Percentiles rank a stretch among this genome's conserved stretches.
Evolutionary conservation across 2,797 vertebrate genomes (phyloP).

Genomic region (Leuciscus waleckii): DNA sequence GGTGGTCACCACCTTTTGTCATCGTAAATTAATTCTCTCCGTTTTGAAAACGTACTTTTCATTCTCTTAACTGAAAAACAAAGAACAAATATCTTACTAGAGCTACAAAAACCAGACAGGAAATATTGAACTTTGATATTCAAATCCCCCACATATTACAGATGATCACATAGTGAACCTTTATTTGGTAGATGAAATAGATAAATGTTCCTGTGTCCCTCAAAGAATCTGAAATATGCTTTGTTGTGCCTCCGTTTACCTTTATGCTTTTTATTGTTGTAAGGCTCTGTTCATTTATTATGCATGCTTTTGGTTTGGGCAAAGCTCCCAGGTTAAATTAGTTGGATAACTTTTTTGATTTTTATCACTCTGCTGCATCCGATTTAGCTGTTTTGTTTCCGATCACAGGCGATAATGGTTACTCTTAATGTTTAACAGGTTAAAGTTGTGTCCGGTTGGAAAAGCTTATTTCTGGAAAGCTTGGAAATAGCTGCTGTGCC

Average conservation of each 20-base stretch:
- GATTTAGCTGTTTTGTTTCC: constrained; percentile 16
- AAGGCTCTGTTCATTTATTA: not conserved
- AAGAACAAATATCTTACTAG: not conserved
- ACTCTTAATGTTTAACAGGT: constrained; percentile 44
- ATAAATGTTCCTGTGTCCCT: not conserved
- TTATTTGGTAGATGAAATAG: not conserved
- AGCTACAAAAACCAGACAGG: not conserved
- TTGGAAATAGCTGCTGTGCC: constrained; percentile 35
- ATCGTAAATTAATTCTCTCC: not conserved
- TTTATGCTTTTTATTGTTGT: not conserved
- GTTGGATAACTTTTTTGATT: constrained; percentile 17
- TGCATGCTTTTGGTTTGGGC: constrained; percentile 19
- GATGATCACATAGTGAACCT: not conserved
- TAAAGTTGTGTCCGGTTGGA: constrained; percentile 39
- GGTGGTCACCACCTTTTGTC: not conserved
- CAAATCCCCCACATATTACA: not conserved
- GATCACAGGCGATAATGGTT: constrained; percentile 30
- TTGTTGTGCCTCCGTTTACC: not conserved
- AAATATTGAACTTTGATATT: not conserved
- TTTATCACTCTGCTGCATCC: constrained; percentile 33
- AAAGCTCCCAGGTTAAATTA: constrained; percentile 12
- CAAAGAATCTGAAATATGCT: not conserved
- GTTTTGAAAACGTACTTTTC: not conserved
- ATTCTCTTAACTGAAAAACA: not conserved
- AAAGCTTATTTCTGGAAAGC: constrained; percentile 54